phyloP scores from a whole-genome alignment of 1,140 invertebrate genomes.

The Aleiodes sp. region DNA sequence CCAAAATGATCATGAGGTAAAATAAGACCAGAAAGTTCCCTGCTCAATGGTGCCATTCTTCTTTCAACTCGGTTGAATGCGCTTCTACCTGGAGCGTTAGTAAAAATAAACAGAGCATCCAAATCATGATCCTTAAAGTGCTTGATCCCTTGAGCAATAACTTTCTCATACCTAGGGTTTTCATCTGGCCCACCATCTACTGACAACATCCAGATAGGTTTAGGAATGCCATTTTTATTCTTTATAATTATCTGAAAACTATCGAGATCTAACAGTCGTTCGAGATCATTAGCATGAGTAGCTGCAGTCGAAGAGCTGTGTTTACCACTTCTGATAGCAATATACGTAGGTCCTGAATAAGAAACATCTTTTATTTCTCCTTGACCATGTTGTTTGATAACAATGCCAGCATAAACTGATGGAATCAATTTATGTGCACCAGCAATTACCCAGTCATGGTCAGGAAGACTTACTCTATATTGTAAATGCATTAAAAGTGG shows the following conservation, averaged over 20 bases:
- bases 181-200: conserved; percentile 59
- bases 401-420: conserved; percentile 47
- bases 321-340: conserved; percentile 55
- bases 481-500: conserved; percentile 57
- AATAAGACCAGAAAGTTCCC: conserved; percentile 54
- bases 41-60: conserved; percentile 58
- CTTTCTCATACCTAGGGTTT: conserved; percentile 58
- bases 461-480: conserved; percentile 50
- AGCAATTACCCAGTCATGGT: conserved; percentile 56
- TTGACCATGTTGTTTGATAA: conserved; percentile 43
- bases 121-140: conserved; percentile 56
- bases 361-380: conserved; percentile 46
- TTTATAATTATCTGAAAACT: conserved; percentile 43
- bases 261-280: conserved; percentile 41
- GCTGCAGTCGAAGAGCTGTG: conserved; percentile 50
- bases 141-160: conserved; percentile 50
- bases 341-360: conserved; percentile 58
- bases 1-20: conserved; percentile 58
- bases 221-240: conserved; percentile 44
- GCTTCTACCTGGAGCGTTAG: conserved; percentile 58
- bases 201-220: conserved; percentile 58
- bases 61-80: conserved; percentile 51
- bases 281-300: conserved; percentile 54
- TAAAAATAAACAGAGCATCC: conserved; percentile 58
- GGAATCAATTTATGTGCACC: conserved; percentile 51